Conservation (phyloP, 1,140 invertebrate species). For the Leptopilina clavipes region DNA sequence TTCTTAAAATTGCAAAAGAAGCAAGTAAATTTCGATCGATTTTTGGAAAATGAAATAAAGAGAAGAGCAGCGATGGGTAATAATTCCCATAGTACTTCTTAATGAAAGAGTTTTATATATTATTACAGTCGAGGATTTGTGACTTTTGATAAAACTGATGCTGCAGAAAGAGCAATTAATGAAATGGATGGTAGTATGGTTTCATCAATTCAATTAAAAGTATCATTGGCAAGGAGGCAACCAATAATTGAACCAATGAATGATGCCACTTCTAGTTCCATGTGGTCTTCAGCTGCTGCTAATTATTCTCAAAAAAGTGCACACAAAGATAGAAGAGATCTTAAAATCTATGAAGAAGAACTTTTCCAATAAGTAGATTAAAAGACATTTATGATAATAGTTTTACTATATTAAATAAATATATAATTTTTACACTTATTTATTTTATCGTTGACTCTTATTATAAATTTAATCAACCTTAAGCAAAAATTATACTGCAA, state of each 20-base stretch:
- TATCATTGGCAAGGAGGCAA: slow-evolving; percentile 88
- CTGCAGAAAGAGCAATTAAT: slow-evolving; percentile 89
- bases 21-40: no score
- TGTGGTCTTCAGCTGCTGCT: slow-evolving; percentile 88
- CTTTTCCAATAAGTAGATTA: slow-evolving; percentile 66
- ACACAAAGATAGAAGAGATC: slow-evolving; percentile 83
- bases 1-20: no score
- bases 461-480: no score
- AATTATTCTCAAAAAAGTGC: slow-evolving; percentile 88
- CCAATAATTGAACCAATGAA: slow-evolving; percentile 86
- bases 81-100: no score
- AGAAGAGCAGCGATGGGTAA: no score
- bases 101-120: slow-evolving; percentile 47
- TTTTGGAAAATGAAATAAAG: no score
- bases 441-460: no score
- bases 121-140: slow-evolving; percentile 91
- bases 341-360: slow-evolving; percentile 83
- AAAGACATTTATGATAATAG: not conserved
- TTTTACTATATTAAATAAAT: not conserved
- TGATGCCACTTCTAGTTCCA: slow-evolving; percentile 84
- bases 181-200: slow-evolving; percentile 90
- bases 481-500: no score
- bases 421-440: not conserved
- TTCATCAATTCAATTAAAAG: slow-evolving; percentile 85
- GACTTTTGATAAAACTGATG: slow-evolving; percentile 92